These are phyloP conservation scores for Calephelis nemesis DNA, from an alignment of 1,140 invertebrate genomes.

Conservation along the genomic window DNA sequence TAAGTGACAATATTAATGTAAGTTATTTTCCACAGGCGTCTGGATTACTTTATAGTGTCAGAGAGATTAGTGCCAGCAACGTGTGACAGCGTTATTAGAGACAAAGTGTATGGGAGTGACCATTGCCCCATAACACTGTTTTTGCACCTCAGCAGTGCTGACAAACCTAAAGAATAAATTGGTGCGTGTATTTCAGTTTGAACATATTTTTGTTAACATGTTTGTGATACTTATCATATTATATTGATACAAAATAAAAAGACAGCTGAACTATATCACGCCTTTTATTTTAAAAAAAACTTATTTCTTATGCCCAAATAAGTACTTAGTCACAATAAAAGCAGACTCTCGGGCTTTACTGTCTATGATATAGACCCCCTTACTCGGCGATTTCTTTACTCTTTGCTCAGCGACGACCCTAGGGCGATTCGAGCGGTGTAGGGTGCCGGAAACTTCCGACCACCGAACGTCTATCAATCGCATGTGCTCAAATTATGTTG, in stretches of 20 bases:
- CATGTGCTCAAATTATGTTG: no score
- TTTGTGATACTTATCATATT: background rate
- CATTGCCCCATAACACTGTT: constrained; percentile 92
- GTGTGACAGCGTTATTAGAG: constrained; percentile 89
- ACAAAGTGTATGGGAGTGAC: constrained; percentile 90
- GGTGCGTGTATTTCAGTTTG: background rate
- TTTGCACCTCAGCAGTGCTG: constrained; percentile 68
- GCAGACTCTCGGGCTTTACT: no score
- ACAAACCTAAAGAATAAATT: constrained; percentile 63
- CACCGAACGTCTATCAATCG: no score
- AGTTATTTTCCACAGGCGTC: constrained; percentile 84
- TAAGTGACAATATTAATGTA: no score
- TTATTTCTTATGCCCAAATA: no score
- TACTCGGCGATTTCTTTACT: no score
- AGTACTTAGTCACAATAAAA: no score
- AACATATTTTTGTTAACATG: constrained; percentile 2
- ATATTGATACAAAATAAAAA: constrained; percentile 12
- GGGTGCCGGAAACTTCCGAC: no score
- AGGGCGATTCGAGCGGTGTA: no score
- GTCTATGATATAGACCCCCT: no score
- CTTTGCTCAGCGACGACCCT: no score
- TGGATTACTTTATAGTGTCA: constrained; percentile 97
- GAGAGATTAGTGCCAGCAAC: constrained; percentile 87
- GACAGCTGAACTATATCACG: background rate
- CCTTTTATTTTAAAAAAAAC: constrained; percentile 7